Conservation (phyloP, 2,888 invertebrate species). For the Cryptocephalus primarius region DNA sequence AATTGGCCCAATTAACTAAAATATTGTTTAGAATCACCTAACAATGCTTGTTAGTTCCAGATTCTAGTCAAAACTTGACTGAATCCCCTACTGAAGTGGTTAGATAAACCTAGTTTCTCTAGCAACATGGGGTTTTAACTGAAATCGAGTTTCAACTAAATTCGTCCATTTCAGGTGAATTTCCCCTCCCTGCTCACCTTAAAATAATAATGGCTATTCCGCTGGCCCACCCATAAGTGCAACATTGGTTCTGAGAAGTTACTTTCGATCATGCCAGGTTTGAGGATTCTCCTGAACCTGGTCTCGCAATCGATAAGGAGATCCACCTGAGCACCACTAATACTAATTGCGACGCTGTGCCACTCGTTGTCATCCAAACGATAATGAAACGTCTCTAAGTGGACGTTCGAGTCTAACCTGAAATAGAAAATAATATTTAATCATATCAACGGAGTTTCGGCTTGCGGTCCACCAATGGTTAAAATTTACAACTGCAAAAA, state of each 20-base stretch:
- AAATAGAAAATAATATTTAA: background rate
- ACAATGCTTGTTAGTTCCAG: too few relatives aligned
- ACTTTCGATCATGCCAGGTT: conserved; percentile 59
- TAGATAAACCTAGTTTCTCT: too few relatives aligned
- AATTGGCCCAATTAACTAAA: too few relatives aligned
- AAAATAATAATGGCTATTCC: conserved; percentile 77
- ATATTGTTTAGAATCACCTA: too few relatives aligned
- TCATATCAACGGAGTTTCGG: too few relatives aligned
- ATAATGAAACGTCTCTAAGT: conserved; percentile 80
- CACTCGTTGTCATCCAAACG: conserved; percentile 78
- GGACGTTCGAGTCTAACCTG: conserved; percentile 43
- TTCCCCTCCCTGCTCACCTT: conserved; percentile 48
- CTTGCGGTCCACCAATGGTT: too few relatives aligned
- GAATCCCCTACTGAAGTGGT: too few relatives aligned
- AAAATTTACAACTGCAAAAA: too few relatives aligned
- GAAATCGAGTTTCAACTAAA: too few relatives aligned
- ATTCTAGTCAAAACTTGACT: too few relatives aligned
- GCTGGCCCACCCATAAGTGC: conserved; percentile 79
- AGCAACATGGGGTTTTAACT: too few relatives aligned
- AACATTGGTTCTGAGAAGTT: conserved; percentile 54
- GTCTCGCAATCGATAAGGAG: conserved; percentile 80
- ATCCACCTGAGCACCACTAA: conserved; percentile 75
- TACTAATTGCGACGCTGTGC: conserved; percentile 77
- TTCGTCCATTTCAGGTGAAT: too few relatives aligned
- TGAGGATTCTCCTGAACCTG: conserved; percentile 67